These are phyloP conservation scores for Harpalus rubripes DNA, from an alignment of 2,888 invertebrate genomes.

Conservation along the genomic window DNA sequence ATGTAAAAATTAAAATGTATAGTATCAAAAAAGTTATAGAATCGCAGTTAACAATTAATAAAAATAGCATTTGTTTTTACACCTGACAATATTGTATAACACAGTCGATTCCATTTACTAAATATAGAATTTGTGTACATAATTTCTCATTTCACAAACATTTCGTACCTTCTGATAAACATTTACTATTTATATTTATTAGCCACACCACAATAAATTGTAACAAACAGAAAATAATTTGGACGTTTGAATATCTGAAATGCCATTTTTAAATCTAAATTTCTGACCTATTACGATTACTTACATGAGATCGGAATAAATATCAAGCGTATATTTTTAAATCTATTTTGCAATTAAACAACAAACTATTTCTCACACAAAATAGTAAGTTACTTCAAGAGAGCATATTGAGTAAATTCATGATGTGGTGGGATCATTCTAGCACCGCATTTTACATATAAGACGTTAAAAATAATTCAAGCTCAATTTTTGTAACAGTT, in stretches of 20 bases:
- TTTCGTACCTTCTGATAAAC: slow-evolving; percentile 35
- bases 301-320: slow-evolving; percentile 45
- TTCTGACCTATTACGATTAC: slow-evolving; percentile 45
- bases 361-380: slow-evolving; percentile 27
- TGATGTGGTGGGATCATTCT: slow-evolving; percentile 44
- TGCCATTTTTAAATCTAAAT: slow-evolving; percentile 48
- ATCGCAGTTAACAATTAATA: slow-evolving; percentile 55
- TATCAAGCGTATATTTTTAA: slow-evolving; percentile 50
- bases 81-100: slow-evolving; percentile 44
- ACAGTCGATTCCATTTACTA: slow-evolving; percentile 56
- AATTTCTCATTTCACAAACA: slow-evolving; percentile 40
- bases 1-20: slow-evolving; percentile 46
- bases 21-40: slow-evolving; percentile 57
- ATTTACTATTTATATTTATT: slow-evolving; percentile 16
- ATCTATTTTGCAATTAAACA: slow-evolving; percentile 50
- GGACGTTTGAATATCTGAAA: slow-evolving; percentile 47
- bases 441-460: slow-evolving; percentile 53
- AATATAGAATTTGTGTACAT: slow-evolving; percentile 48
- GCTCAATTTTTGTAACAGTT: slow-evolving; percentile 47
- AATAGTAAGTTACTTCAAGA: slow-evolving; percentile 25
- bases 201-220: slow-evolving; percentile 33
- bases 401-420: slow-evolving; percentile 45
- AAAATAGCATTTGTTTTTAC: slow-evolving; percentile 54
- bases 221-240: slow-evolving; percentile 24
- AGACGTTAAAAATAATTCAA: slow-evolving; percentile 42